Base-by-base conservation (phyloP, 2,888 invertebrate genomes). In the Temnothorax unifasciatus region DNA sequence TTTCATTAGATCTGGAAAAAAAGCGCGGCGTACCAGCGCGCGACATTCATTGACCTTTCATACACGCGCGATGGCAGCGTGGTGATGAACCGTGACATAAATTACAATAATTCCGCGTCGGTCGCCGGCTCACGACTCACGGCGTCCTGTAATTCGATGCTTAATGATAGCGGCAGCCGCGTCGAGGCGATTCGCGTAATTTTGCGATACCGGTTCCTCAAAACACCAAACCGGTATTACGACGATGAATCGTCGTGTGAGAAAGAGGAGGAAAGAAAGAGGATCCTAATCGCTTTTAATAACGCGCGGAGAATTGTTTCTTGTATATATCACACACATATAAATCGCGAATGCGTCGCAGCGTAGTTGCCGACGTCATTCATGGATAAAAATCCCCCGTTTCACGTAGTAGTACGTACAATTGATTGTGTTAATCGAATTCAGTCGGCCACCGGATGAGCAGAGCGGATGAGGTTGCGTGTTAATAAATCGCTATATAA, bases 21-120 rank as follows among this genome's bases (percentile, higher is more conserved):
- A 77, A 25, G 6, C 15, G 21, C 21, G 57, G 4, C 44, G 54
- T 29, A 29, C 29, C 68, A 29, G 21, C 21, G 21, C 21, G 44
- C 34, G 47, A 79, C 47, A 71, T 59, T 79, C 59, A 59, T 79
- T 79, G 79, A 79, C 71, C 79, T 79, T 79, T 79, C 47, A 18
- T 47, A 59, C 21, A 8, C 63, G 47, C 18, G 13, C 25, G n/a
- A n/a, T 41, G 25, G 29, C 29, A 15, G 9, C 74, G 18, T 21
- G 68, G 25, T 44, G 34, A 71, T 59, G 44, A 79, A 79, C 44
- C 44, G 71, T 79, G 79, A 79, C 71, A 71, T 77, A 77, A 77
- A 77, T 77, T 77, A 77, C 41, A 68, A 77, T 77, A 77, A 77
- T 77, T 69, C 54, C 41, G 54, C 68, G 68, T 15, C 41, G n/a